phyloP scores from a whole-genome alignment of 2,888 invertebrate genomes.

The Sycophila texana region DNA sequence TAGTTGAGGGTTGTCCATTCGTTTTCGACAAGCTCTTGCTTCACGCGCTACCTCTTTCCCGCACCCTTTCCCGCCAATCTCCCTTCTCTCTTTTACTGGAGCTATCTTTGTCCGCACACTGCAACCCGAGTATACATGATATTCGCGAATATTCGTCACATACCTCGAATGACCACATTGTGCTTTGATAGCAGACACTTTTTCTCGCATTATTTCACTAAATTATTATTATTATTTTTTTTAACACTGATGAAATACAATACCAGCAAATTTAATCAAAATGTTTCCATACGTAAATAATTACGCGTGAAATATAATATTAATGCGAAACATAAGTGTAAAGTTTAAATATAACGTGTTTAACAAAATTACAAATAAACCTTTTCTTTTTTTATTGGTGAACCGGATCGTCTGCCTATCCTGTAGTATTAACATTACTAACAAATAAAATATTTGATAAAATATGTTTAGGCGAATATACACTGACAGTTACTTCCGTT shows the following conservation, averaged over 20 bases:
- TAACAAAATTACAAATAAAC: too few species aligned
- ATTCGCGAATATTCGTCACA: background rate
- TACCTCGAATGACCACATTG: conserved; percentile 9
- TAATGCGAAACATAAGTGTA: too few species aligned
- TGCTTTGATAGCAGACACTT: conserved; percentile 8
- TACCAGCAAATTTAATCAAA: background rate
- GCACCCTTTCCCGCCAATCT: background rate
- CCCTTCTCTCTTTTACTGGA: background rate
- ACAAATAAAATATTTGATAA: background rate
- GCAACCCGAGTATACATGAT: conserved; percentile 19
- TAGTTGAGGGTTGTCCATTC: conserved; percentile 42
- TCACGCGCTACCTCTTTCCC: background rate
- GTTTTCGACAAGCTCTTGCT: conserved; percentile 46
- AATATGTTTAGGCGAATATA: conserved; percentile 34
- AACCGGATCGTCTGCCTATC: too few species aligned
- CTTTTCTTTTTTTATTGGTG: too few species aligned
- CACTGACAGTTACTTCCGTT: conserved; percentile 42
- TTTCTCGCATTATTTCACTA: background rate
- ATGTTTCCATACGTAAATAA: too few species aligned
- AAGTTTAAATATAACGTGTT: too few species aligned
- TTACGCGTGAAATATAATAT: too few species aligned
- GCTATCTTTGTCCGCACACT: background rate
- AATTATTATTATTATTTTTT: background rate
- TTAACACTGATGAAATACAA: conserved; percentile 16
- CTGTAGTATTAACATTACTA: too few species aligned